Evolutionary conservation across 2,113 vertebrate genomes (phyloP), one percentile per base, ranked within the genome.

Genomic region (Asarcornis scutulata): DNA sequence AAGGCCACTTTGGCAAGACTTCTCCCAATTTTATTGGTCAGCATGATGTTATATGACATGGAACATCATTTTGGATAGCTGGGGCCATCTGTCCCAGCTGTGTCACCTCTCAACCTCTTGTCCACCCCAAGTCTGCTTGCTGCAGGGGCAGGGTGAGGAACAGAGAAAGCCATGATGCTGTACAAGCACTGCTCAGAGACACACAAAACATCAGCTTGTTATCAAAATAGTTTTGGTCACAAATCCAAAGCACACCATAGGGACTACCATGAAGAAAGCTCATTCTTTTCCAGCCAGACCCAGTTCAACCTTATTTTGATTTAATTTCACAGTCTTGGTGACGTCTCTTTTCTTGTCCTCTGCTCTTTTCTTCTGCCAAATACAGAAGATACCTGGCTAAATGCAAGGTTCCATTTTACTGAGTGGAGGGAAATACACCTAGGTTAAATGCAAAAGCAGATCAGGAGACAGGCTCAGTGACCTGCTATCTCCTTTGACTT

Each of bases 61-160:
- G 55, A 69, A 60, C 36, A 69, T 27, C 31, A 4, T 9, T 90
- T 85, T 69, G 48, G 38, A n/a, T 16, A 8, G 0, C 0, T 84
- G 20, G 14, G 22, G 3, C 21, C 46, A 34, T 12, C 25, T 62
- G 21, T 32, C 25, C 18, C 2, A 1, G 3, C 7, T 59, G 3
- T 11, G 18, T 56, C 4, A 12, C 32, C 38, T 67, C 23, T n/a
- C 46, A 58, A 86, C 3, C 22, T 66, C n/a, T 71, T 1, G 7
- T 17, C 27, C 17, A 42, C 3, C 4, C 2, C 9, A 0, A 17
- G 6, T 4, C 17, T 52, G 34, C 5, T 69, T 32, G 2, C 6
- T 32, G 25, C 1, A 3, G 40, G 4, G 4, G 5, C 11, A 32
- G 32, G 48, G 7, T 21, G 32, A 76, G 75, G 75, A 91, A 50